phyloP scores from a whole-genome alignment of 2,888 invertebrate species.

The Eupithecia dodoneata region DNA sequence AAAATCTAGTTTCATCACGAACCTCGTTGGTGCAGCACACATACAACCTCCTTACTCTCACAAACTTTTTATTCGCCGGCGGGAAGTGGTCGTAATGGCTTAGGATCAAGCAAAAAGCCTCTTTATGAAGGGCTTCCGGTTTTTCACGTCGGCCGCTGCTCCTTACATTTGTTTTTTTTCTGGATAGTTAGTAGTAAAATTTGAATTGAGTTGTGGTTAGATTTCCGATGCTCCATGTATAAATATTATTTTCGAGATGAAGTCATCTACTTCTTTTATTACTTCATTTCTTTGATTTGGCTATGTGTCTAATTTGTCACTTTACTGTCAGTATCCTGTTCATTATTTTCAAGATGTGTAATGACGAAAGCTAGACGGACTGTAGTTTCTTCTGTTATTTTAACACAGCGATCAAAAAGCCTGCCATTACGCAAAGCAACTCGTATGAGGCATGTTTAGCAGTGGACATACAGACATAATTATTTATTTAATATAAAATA shows the following conservation, averaged over 20 bases:
- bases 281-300: too few species aligned
- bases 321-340: too few species aligned
- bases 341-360: not conserved
- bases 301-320: too few species aligned
- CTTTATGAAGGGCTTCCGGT: conserved; percentile 22
- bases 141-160: conserved; percentile 19
- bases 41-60: conserved; percentile 12
- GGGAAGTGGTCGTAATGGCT: conserved; percentile 26
- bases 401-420: too few species aligned
- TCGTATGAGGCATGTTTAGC: too few species aligned
- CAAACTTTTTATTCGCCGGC: conserved; percentile 23
- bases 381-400: too few species aligned
- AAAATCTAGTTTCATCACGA: not conserved
- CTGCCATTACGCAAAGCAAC: too few species aligned
- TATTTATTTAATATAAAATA: too few species aligned
- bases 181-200: not conserved
- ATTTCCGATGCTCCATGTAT: not conserved
- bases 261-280: too few species aligned
- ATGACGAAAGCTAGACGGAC: too few species aligned
- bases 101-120: conserved; percentile 33
- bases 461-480: too few species aligned
- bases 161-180: conserved; percentile 20
- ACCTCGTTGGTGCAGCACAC: not conserved
- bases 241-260: too few species aligned
- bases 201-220: not conserved